Percentiles rank a stretch among this genome's conserved stretches.
Conservation (phyloP, 2,113 vertebrate species). For the Turdus rufiventris region DNA sequence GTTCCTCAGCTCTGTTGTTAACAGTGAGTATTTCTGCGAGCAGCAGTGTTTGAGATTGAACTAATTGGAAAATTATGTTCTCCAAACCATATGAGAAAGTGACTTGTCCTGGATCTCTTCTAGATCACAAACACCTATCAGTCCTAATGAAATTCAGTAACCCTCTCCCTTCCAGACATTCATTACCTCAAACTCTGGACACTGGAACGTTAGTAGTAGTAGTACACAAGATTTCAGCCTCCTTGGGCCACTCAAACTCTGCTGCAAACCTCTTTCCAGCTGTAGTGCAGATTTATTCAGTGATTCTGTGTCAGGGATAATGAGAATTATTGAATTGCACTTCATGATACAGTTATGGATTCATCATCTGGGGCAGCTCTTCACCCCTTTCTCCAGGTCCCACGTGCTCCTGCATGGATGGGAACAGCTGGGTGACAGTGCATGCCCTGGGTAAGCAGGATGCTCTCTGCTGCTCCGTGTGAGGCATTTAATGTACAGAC, state of each 20-base stretch:
- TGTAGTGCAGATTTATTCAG: neutral
- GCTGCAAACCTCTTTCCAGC: neutral
- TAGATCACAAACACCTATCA: neutral
- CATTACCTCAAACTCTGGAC: neutral
- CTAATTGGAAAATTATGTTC: neutral
- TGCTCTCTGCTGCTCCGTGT: neutral
- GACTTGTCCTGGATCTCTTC: neutral
- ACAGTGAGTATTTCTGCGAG: neutral
- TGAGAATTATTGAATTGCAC: neutral
- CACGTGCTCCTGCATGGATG: neutral
- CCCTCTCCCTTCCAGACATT: neutral
- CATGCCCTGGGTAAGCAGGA: neutral
- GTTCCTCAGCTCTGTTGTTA: neutral
- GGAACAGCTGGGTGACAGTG: neutral
- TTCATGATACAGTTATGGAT: neutral
- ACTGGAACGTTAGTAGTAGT: neutral
- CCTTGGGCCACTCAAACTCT: neutral
- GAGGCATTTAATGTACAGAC: neutral
- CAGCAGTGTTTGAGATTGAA: neutral
- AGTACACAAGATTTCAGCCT: neutral
- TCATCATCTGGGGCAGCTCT: neutral
- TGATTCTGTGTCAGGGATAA: neutral
- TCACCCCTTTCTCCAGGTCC: neutral
- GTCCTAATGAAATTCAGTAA: neutral
- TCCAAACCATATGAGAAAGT: neutral